These are phyloP conservation scores for Phaethornis superciliosus DNA, from an alignment of 2,113 vertebrate species.

Conservation along the genomic window DNA sequence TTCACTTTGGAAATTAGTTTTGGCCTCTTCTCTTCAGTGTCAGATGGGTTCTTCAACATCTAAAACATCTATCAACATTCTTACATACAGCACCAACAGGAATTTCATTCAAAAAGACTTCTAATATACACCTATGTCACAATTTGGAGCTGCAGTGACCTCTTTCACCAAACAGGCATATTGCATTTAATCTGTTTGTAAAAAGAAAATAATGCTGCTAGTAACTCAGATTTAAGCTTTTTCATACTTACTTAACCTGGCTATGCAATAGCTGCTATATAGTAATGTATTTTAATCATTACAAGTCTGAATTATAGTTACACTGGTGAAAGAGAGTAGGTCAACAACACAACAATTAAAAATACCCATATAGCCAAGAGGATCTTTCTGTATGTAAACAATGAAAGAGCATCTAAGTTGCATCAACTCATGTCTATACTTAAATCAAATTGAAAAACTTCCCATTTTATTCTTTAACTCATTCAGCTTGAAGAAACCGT, in stretches of 20 bases:
- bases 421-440: neutral
- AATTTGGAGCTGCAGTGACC: neutral
- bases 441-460: neutral
- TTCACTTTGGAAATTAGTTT: neutral
- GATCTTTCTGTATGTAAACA: neutral
- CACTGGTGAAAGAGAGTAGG: neutral
- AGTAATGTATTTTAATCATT: neutral
- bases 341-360: neutral
- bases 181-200: neutral
- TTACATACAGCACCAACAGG: neutral
- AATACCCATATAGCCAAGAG: neutral
- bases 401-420: neutral
- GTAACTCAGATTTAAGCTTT: neutral
- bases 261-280: neutral
- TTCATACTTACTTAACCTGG: neutral
- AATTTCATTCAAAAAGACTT: neutral
- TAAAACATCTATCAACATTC: neutral
- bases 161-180: neutral
- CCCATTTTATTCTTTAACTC: neutral
- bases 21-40: neutral
- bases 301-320: neutral
- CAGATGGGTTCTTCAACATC: neutral
- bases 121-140: neutral
- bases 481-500: neutral
- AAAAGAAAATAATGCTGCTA: neutral